Conservation (phyloP, 2,888 invertebrate species). For the Drosophila cracens region DNA sequence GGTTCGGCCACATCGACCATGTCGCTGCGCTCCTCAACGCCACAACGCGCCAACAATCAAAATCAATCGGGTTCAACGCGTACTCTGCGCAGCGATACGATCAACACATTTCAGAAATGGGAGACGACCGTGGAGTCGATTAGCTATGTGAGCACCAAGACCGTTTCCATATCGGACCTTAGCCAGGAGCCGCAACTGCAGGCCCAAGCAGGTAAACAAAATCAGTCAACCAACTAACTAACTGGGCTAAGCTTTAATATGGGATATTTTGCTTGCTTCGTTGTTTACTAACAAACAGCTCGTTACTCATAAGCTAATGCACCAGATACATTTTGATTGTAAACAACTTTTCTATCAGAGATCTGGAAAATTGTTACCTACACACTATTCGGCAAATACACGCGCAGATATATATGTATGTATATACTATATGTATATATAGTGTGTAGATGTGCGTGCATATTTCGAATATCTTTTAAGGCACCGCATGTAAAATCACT, state of each 20-base stretch:
- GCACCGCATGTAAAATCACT: conserved; percentile 79
- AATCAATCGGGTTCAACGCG: conserved; percentile 47
- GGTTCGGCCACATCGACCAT: conserved; percentile 78
- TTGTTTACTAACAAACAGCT: conserved; percentile 56
- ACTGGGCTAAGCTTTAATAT: conserved; percentile 17
- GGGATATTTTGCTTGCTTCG: conserved; percentile 31
- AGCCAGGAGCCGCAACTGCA: conserved; percentile 62
- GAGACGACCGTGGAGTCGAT: conserved; percentile 85
- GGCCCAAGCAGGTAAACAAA: conserved; percentile 60
- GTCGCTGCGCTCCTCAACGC: conserved; percentile 75
- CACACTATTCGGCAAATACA: conserved; percentile 9
- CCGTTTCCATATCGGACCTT: conserved; percentile 78
- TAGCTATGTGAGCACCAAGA: conserved; percentile 84
- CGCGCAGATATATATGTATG: conserved; percentile 2
- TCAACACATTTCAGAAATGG: conserved; percentile 85
- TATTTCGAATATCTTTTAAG: conserved; percentile 75
- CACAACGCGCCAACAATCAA: conserved; percentile 40
- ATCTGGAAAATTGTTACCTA: conserved; percentile 71
- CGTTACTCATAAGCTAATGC: conserved; percentile 58
- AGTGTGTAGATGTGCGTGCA: conserved; percentile 33
- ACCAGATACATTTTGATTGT: conserved; percentile 38
- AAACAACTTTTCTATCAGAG: conserved; percentile 49
- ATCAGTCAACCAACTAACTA: conserved; percentile 3
- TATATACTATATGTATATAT: not conserved
- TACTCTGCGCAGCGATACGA: conserved; percentile 82